phyloP scores from a whole-genome alignment of 2,797 vertebrate species.

The Gambusia yucatana region DNA sequence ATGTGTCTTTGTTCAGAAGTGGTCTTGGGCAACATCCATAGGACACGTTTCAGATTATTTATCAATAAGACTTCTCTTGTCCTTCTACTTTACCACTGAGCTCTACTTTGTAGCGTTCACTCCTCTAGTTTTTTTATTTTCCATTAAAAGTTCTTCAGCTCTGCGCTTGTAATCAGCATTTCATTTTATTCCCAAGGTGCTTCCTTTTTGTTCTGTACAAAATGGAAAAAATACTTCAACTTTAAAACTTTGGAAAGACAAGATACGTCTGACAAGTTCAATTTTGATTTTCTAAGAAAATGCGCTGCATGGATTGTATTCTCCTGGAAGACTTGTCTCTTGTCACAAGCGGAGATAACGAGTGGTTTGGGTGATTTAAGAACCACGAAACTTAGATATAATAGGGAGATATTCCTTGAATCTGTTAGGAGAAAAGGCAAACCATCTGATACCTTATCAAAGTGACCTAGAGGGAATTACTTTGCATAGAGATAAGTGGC shows the following conservation, averaged over 20 bases:
- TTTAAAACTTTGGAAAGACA: background rate
- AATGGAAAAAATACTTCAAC: background rate
- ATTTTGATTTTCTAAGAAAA: background rate
- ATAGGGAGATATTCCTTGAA: conserved; percentile 34
- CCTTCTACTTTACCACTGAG: background rate
- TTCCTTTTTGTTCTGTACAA: background rate
- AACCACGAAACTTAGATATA: conserved; percentile 6
- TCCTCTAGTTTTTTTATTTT: background rate
- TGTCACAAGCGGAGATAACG: conserved; percentile 41
- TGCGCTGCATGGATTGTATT: background rate
- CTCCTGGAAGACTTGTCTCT: conserved; percentile 8
- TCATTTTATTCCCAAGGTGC: background rate
- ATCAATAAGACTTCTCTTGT: background rate
- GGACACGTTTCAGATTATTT: background rate
- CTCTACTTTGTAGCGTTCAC: background rate
- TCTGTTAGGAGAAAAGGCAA: conserved; percentile 23
- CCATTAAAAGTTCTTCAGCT: background rate
- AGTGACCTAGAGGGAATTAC: conserved; percentile 46
- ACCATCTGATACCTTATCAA: conserved; percentile 45
- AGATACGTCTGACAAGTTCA: background rate
- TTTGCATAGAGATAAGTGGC: conserved; percentile 56
- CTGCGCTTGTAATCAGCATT: background rate
- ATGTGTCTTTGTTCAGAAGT: background rate
- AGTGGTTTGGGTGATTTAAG: conserved; percentile 42
- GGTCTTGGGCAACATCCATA: background rate